Base-by-base conservation (phyloP, 2,113 vertebrate genomes). In the Caracal caracal region DNA sequence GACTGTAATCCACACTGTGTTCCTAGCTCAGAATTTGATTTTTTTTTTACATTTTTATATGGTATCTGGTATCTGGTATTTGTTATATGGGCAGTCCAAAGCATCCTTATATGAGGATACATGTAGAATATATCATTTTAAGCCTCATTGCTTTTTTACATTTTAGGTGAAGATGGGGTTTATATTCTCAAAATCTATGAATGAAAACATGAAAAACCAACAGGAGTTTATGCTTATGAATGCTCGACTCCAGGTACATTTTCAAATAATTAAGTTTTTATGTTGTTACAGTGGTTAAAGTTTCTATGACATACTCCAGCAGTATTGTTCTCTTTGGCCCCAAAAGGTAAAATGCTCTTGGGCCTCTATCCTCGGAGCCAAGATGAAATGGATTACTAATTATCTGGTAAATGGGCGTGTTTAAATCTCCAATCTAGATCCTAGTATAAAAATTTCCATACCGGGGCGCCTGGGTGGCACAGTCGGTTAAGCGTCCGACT, bases 141-240 rank as follows among this genome's bases (percentile, higher is more conserved):
- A 97, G 2, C 86, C 10, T 86, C 70, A 47, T 85, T 86, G 66
- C 5, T 35, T 0, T 59, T 81, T 10, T 10, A 59, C 4, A 13
- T 63, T 95, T 33, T 81, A 94, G 94, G 89, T 91, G 76, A 97
- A 71, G 43, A 99, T 99, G 99, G 99, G 99, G 3, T 98, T 99
- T 66, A 17, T 99, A 3, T 65, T 99, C 40, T 99, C 99, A 0
- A 99, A 99, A 95, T 97, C 98, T 59, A 94, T 99, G 98, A 99
- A 98, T 61, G 99, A 99, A 97, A 99, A 98, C 97, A 93, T 99
- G 43, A 98, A 98, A 92, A 99, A 97, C 71, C 99, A 99, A 94
- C 99, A 99, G 93, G 99, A 99, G 90, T 99, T 99, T 19, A 99
- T 99, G 99, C 96, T 98, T 3, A 98, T 98, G 90, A 99, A 99